Evolutionary conservation across 2,888 invertebrate genomes (phyloP).

Genomic region (Oeneis ivallda): DNA sequence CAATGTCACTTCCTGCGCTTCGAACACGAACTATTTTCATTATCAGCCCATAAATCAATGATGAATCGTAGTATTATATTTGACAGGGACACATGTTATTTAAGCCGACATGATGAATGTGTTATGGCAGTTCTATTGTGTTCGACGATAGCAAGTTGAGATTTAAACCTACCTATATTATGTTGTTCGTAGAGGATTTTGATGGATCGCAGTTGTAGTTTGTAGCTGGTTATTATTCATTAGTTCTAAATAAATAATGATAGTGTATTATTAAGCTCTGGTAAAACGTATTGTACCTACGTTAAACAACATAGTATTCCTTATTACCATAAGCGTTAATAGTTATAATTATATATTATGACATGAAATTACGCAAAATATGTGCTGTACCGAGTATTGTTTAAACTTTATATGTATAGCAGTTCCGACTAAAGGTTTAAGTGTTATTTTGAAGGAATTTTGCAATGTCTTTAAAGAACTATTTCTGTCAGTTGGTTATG

Average conservation of each 20-base stretch:
- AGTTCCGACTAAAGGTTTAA: too few species aligned
- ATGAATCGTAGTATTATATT: slow-evolving; percentile 68
- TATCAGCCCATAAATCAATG: slow-evolving; percentile 76
- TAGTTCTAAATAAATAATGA: slow-evolving; percentile 1
- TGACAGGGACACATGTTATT: slow-evolving; percentile 69
- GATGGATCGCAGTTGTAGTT: slow-evolving; percentile 20
- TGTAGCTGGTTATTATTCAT: slow-evolving; percentile 12
- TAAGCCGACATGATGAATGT: slow-evolving; percentile 67
- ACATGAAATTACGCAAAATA: too few species aligned
- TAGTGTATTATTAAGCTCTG: neutral
- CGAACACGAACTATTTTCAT: slow-evolving; percentile 69
- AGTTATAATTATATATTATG: too few species aligned
- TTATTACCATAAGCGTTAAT: too few species aligned
- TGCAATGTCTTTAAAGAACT: slow-evolving; percentile 5
- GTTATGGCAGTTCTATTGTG: slow-evolving; percentile 46
- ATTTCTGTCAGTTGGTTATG: neutral
- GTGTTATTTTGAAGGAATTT: neutral
- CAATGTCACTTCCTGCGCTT: slow-evolving; percentile 28
- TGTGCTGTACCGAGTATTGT: too few species aligned
- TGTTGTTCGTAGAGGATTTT: slow-evolving; percentile 16
- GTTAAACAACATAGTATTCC: too few species aligned
- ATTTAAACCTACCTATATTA: slow-evolving; percentile 26
- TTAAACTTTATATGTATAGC: too few species aligned
- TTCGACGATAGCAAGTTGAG: slow-evolving; percentile 35
- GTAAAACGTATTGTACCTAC: too few species aligned